Base-by-base conservation (phyloP, 2,113 vertebrate species). In the Corythaixoides concolor region DNA sequence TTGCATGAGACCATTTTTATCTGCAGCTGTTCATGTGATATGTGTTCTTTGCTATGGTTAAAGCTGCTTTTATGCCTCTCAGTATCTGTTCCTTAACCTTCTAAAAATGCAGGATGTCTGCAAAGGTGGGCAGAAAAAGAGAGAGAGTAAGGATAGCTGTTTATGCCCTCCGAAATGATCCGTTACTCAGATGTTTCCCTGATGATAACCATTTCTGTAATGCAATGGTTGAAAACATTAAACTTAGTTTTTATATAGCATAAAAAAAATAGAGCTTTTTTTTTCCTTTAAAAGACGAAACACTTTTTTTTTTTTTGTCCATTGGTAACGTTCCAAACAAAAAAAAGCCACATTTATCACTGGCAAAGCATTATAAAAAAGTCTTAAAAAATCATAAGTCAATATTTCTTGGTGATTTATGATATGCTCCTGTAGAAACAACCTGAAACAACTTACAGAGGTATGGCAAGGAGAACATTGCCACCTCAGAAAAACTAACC, bases 371-470 rank as follows among this genome's bases (percentile, higher is more conserved):
- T 82, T 87, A 43, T 69, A 79, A 93, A 11, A 47, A 81, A 69
- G 32, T 45, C 62, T 79, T 45, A 75, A 58, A 77, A 81, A 89
- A 81, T 35, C 39, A 2, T 52, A 50, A 69, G 55, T 85, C 92
- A 85, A 2, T 93, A 73, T 75, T 84, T 89, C 52, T 73, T 9
- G 11, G 28, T 95, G 89, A 95, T 95, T 97, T 89, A 91, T 94
- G 80, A 89, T 60, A 8, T 3, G 3, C 8, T 87, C 15, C 69
- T 69, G 53, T 32, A 62, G 32, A 82, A 91, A 81, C 41, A 95
- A 69, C 84, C 69, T 50, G 70, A 72, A 95, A 84, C 69, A 82
- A 81, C 69, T 73, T 64, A 15, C 43, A 87, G 62, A 85, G 66
- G 85, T 62, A 89, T 93, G 55, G 60, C 80, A 68, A 78, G 30